phyloP scores from a whole-genome alignment of 2,113 vertebrate species.

The Eurypyga helias region DNA sequence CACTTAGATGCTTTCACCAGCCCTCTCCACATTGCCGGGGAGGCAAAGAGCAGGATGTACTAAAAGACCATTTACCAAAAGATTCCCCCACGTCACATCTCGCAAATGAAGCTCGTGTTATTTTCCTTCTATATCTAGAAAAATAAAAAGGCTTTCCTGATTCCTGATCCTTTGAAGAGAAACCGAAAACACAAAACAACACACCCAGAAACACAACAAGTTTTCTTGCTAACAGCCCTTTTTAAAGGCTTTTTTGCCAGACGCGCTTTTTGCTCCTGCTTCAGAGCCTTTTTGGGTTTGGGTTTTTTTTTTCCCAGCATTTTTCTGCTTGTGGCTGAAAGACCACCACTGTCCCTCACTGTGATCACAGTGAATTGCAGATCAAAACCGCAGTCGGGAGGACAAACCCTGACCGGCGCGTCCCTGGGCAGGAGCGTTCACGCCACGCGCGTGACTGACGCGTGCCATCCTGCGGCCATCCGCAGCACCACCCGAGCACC shows the following conservation, averaged over 20 bases:
- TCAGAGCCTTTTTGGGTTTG: background rate
- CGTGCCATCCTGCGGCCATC: conserved; percentile 77
- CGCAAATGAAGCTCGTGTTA: background rate
- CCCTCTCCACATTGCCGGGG: no score
- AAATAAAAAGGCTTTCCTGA: background rate
- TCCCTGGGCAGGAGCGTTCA: background rate
- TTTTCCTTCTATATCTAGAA: background rate
- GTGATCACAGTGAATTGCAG: background rate
- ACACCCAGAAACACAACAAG: background rate
- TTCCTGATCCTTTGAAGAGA: background rate
- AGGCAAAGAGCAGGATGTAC: background rate
- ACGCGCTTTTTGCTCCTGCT: background rate
- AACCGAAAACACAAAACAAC: background rate
- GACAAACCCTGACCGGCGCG: background rate
- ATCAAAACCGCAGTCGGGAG: background rate
- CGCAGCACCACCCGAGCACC: background rate
- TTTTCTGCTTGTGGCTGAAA: background rate
- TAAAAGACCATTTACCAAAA: background rate
- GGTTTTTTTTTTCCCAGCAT: background rate
- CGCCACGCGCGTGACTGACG: no score
- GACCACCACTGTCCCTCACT: background rate
- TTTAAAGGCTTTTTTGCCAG: background rate
- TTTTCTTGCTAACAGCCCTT: background rate
- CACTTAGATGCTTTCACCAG: background rate
- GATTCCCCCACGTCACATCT: background rate